phyloP scores from a whole-genome alignment of 2,797 vertebrate species.

The Acipenser transmontanus region DNA sequence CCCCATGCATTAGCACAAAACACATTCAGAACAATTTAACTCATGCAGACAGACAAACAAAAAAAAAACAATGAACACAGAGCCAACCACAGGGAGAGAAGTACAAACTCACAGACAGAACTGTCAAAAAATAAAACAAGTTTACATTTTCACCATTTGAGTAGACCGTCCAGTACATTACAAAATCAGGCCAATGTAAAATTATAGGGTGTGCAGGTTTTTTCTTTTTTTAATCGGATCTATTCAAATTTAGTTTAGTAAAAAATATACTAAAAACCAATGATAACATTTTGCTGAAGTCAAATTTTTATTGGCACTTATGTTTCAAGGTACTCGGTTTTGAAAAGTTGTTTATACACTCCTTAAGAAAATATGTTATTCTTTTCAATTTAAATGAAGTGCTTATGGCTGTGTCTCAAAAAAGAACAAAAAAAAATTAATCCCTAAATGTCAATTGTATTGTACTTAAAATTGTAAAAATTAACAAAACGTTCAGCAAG shows the following conservation, averaged over 20 bases:
- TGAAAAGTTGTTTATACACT: no score
- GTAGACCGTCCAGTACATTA: constrained; percentile 51
- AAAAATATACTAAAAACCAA: no score
- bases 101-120: constrained; percentile 57
- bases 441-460: no score
- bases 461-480: no score
- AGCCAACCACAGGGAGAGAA: constrained; percentile 63
- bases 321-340: constrained; percentile 46
- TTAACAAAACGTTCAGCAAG: no score
- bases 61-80: constrained; percentile 29
- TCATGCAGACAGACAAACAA: constrained; percentile 73
- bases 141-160: constrained; percentile 37
- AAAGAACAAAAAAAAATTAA: no score
- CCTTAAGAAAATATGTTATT: no score
- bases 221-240: no score
- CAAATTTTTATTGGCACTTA: constrained; percentile 65
- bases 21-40: constrained; percentile 62
- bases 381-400: no score
- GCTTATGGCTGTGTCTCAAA: no score
- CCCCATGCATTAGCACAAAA: constrained; percentile 73
- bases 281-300: no score
- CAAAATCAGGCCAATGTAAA: constrained; percentile 67
- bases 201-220: constrained; percentile 32
- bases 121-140: constrained; percentile 56
- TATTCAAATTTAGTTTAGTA: no score